Evolutionary conservation across 2,888 invertebrate species (phyloP).

Genomic region (Eupithecia vulgata): DNA sequence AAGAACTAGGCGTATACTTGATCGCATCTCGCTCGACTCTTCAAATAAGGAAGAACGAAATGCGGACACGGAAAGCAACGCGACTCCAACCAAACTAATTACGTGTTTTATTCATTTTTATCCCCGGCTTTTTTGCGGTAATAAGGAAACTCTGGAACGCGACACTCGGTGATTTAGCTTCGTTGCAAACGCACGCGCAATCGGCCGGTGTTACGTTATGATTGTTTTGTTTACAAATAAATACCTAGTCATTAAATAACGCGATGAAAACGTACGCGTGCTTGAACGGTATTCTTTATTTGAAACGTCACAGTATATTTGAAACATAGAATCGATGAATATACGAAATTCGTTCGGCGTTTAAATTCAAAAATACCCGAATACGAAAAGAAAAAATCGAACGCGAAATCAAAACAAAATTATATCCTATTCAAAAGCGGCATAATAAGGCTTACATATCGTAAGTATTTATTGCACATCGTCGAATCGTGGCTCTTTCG

Average conservation of each 20-base stretch:
- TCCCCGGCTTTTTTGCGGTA: slow-evolving; percentile 48
- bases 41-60: slow-evolving; percentile 44
- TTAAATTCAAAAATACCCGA: not conserved
- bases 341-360: not conserved
- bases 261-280: not conserved
- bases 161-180: slow-evolving; percentile 55
- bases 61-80: slow-evolving; percentile 59
- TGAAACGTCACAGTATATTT: not conserved
- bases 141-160: slow-evolving; percentile 52
- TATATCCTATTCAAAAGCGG: not conserved
- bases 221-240: slow-evolving; percentile 2
- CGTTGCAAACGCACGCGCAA: slow-evolving; percentile 56
- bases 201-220: not conserved
- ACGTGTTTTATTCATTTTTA: slow-evolving; percentile 44
- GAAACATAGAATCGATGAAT: not conserved
- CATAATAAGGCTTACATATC: too few species aligned
- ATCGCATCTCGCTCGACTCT: slow-evolving; percentile 27
- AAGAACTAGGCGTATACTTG: not conserved
- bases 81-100: slow-evolving; percentile 31
- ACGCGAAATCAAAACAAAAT: not conserved
- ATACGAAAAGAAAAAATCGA: not conserved
- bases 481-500: not conserved
- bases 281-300: not conserved
- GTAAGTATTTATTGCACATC: not conserved
- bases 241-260: not conserved